phyloP scores from a whole-genome alignment of 2,888 invertebrate species.

The Gasteruption jaculator region DNA sequence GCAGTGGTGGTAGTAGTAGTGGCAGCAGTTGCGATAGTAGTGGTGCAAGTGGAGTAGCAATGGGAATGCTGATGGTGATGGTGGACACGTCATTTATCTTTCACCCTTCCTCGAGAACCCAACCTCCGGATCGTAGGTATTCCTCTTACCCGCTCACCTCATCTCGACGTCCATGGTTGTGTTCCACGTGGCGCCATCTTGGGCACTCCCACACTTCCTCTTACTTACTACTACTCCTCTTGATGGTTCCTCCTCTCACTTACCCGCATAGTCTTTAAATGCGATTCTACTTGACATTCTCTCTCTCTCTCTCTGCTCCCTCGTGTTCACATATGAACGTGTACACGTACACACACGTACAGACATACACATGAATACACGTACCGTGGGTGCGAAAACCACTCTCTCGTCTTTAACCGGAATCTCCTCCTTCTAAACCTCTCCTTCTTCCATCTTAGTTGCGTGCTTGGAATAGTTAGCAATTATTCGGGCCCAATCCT shows the following conservation, averaged over 20 bases:
- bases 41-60: slow-evolving; percentile 5
- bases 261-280: slow-evolving; percentile 14
- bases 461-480: slow-evolving; percentile 43
- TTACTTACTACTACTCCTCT: slow-evolving; percentile 19
- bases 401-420: no score
- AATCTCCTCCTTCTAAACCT: slow-evolving; percentile 8
- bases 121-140: slow-evolving; percentile 29
- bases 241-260: slow-evolving; percentile 21
- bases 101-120: slow-evolving; percentile 45
- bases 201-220: slow-evolving; percentile 43
- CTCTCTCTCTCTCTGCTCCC: slow-evolving; percentile 21
- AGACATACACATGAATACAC: no score
- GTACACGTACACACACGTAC: no score
- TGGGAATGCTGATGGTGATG: slow-evolving; percentile 31
- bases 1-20: slow-evolving; percentile 6
- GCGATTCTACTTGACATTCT: no score
- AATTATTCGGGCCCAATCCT: slow-evolving; percentile 35
- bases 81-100: slow-evolving; percentile 51
- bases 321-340: slow-evolving; percentile 23
- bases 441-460: slow-evolving; percentile 27
- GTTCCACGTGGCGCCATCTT: slow-evolving; percentile 47
- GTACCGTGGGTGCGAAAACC: no score
- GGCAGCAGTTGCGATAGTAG: slow-evolving; percentile 17
- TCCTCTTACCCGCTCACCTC: slow-evolving; percentile 30
- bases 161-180: slow-evolving; percentile 31